These are phyloP conservation scores for Darevskia mixta DNA, from an alignment of 2,797 vertebrate species.

Conservation along the genomic window DNA sequence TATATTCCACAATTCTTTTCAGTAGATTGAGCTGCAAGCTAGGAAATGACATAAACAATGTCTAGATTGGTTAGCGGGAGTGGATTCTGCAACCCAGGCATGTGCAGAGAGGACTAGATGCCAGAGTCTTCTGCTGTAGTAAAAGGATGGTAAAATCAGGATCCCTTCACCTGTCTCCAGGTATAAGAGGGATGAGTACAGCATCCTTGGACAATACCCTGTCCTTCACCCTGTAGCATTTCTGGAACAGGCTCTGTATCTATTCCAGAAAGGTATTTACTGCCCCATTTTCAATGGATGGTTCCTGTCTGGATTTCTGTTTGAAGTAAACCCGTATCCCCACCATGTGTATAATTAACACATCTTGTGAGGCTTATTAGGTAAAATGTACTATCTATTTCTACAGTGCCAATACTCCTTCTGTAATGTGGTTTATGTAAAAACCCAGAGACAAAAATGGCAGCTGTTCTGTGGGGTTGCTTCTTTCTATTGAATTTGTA, in stretches of 20 bases:
- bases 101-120: neutral
- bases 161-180: neutral
- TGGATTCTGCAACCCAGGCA: neutral
- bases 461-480: neutral
- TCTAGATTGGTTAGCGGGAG: neutral
- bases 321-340: neutral
- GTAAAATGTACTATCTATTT: neutral
- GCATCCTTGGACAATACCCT: neutral
- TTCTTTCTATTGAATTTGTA: neutral
- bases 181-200: neutral
- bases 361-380: neutral
- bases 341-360: neutral
- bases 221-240: neutral
- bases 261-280: neutral
- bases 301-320: neutral
- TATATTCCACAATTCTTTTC: neutral
- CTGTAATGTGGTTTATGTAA: neutral
- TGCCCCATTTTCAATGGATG: neutral
- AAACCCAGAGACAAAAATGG: neutral
- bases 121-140: neutral
- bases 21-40: neutral
- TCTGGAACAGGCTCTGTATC: neutral
- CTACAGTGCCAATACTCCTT: neutral
- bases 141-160: neutral
- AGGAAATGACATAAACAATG: neutral